Conservation (phyloP, 1,140 invertebrate species). For the Hypsibius dujardini region DNA sequence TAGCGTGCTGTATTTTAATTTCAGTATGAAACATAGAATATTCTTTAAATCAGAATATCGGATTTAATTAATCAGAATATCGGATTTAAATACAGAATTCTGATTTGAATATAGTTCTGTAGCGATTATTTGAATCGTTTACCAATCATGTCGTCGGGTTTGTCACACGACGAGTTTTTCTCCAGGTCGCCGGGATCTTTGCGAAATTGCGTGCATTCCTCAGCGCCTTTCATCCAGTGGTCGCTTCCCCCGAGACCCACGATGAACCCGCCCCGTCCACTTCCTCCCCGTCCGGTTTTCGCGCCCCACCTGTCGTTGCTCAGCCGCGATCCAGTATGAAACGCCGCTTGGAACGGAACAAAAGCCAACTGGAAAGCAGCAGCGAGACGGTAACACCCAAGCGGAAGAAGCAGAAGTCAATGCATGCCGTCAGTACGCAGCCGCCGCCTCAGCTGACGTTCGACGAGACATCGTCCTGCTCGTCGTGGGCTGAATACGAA, state of each 20-base stretch:
- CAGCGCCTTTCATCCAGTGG: background rate
- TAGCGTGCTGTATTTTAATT: too few species aligned
- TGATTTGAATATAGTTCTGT: too few species aligned
- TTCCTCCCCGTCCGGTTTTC: background rate
- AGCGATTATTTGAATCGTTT: too few species aligned
- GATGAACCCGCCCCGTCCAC: background rate
- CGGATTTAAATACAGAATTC: too few species aligned
- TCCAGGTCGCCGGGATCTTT: background rate
- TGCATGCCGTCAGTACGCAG: background rate
- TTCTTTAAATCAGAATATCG: too few species aligned
- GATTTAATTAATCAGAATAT: too few species aligned
- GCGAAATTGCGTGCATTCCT: background rate
- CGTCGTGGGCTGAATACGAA: constrained; percentile 13
- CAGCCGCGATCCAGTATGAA: background rate
- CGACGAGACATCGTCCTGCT: constrained; percentile 2
- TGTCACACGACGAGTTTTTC: too few species aligned
- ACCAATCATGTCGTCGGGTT: too few species aligned
- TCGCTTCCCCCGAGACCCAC: background rate
- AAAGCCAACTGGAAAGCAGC: background rate
- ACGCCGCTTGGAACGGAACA: background rate
- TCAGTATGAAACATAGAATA: too few species aligned
- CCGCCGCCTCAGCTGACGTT: background rate
- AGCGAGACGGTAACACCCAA: background rate
- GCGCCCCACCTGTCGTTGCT: background rate
- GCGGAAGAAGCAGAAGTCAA: constrained; percentile 6